Conservation (phyloP, 1,140 invertebrate genomes). For the Hylyphantes graminicola region DNA sequence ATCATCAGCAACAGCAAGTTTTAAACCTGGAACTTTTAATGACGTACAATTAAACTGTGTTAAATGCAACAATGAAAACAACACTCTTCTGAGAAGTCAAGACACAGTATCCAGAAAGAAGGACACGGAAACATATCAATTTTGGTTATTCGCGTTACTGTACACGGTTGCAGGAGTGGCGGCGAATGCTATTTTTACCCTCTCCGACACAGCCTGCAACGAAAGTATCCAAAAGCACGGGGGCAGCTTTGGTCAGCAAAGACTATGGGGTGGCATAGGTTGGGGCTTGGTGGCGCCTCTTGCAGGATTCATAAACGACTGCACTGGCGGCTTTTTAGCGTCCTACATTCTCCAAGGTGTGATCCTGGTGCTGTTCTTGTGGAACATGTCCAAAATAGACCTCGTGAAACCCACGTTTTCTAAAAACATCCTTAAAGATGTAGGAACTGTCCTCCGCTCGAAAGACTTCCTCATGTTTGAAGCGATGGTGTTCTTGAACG, state of each 20-base stretch:
- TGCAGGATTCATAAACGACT: conserved; percentile 13
- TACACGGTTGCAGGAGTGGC: background rate
- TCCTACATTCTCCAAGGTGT: background rate
- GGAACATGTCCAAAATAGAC: conserved; percentile 10
- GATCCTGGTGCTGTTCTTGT: background rate
- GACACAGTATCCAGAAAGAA: too few species aligned
- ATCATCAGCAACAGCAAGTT: too few species aligned
- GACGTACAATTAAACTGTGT: too few species aligned
- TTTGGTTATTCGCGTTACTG: conserved; percentile 19
- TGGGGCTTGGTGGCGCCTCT: conserved; percentile 32
- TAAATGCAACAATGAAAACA: too few species aligned
- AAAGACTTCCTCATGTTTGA: conserved; percentile 8
- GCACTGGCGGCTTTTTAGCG: background rate
- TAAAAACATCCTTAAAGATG: conserved; percentile 66
- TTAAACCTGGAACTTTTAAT: too few species aligned
- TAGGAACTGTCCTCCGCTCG: conserved; percentile 75
- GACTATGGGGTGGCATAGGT: conserved; percentile 31
- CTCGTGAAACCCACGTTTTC: conserved; percentile 22
- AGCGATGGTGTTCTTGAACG: background rate
- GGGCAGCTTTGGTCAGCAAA: conserved; percentile 11
- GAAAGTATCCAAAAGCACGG: conserved; percentile 34
- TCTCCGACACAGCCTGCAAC: conserved; percentile 47
- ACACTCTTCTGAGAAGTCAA: too few species aligned
- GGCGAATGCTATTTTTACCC: conserved; percentile 21
- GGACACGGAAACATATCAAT: conserved; percentile 9